Percentiles rank a stretch among this genome's conserved stretches.
Evolutionary conservation across 2,113 vertebrate genomes (phyloP).

Genomic region (Ailuropoda melanoleuca): DNA sequence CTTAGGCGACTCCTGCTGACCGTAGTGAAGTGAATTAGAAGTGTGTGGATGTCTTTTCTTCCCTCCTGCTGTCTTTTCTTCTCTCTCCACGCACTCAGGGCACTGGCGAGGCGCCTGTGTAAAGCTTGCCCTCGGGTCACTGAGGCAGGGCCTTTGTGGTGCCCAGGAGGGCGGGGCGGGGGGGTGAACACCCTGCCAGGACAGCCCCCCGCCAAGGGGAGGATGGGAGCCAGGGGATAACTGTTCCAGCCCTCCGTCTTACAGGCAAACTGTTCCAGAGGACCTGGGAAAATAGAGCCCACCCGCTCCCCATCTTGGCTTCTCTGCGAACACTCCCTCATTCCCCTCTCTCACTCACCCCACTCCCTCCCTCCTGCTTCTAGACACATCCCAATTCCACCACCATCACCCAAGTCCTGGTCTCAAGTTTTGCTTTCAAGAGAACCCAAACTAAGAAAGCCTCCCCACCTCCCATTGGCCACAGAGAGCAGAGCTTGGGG

Average conservation of each 20-base stretch:
- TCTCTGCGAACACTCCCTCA: neutral
- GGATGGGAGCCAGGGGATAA: neutral
- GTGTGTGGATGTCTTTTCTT: neutral
- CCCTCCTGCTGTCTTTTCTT: neutral
- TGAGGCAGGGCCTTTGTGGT: neutral
- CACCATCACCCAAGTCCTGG: neutral
- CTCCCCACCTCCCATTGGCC: too few relatives aligned
- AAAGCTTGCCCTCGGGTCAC: neutral
- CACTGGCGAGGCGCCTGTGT: neutral
- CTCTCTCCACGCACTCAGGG: neutral
- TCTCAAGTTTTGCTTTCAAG: neutral
- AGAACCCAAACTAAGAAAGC: neutral
- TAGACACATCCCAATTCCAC: neutral
- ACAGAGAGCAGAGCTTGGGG: neutral
- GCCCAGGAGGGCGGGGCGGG: neutral
- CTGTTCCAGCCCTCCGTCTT: neutral
- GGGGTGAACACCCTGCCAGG: neutral
- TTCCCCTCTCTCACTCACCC: too few relatives aligned
- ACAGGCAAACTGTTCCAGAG: neutral
- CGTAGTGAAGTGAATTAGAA: neutral
- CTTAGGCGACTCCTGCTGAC: neutral
- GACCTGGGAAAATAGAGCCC: neutral
- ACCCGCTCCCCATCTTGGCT: rapidly evolving
- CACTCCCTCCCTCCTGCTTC: neutral
- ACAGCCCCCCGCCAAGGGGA: rapidly evolving